Base-by-base conservation (phyloP, 2,888 invertebrate species). In the Halictus quadricinctus region DNA sequence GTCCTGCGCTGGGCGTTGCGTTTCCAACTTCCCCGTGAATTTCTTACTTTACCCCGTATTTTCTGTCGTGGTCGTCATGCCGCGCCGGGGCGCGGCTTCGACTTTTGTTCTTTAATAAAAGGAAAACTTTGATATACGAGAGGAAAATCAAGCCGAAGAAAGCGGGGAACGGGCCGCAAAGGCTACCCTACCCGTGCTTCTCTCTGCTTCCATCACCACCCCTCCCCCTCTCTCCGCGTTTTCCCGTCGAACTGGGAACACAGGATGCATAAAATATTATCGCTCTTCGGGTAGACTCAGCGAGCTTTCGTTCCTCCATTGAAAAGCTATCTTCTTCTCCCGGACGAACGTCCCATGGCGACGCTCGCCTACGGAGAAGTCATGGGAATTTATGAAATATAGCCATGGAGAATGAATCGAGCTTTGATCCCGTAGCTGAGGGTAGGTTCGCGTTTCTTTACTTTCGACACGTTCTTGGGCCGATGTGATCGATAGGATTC, bases 201-300 rank as follows among this genome's bases (percentile, higher is more conserved):
- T n/a, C 64, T 7, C 64, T 7, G 15, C 15, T 13, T 64, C 15
- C 29, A 15, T 13, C 2, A 15, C 13, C 2, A 0, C 5, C 25
- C 25, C n/a, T 12, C 25, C 66, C 66, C 36, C 2, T 13, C n/a
- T 5, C 25, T 36, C 2, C 36, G 1, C 8, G 13, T 13, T 13
- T 66, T 18, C 66, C 18, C 29, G 36, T 18, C 36, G 29, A 66
- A 66, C 66, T 18, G 36, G 10, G 66, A 18, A 66, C 66, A 36
- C 66, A 66, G 66, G 66, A 66, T 66, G 66, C 66, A 87, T 87
- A 90, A 90, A 90, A 90, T 84, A 89, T 89, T 89, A 90, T 87
- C 84, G 87, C 70, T 84, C 80, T 85, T 90, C 90, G 75, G 88
- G 87, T 82, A 84, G 81, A 83, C 77, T 69, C 72, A 79, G 74